Evolutionary conservation across 2,113 vertebrate genomes (phyloP), one percentile per base, ranked within the genome.

Genomic region (Toxostoma redivivum): DNA sequence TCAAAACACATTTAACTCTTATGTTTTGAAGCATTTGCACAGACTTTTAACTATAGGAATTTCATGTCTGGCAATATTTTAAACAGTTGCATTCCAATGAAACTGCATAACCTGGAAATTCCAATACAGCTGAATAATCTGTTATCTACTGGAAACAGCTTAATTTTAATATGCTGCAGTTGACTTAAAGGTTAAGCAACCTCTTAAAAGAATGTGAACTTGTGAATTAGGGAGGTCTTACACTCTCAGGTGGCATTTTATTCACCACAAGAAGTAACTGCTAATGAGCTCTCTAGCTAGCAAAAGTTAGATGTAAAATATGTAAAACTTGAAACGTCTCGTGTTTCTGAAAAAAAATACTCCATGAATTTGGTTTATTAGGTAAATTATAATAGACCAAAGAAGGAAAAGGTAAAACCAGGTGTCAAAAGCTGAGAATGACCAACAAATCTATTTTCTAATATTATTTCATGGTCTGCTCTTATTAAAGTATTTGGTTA

Each of bases 161-260:
- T 93, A 90, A 90, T 95, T 60, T 96, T 98, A 96, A 96, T 95
- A 90, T 78, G 91, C 81, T 95, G 42, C 90, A 93, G 96, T 95
- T 96, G 72, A 97, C 82, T 96, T 96, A 94, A 96, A 97, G 90
- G 83, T 97, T 97, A 96, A 97, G 94, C 91, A 87, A 98, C 94
- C 84, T 97, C 91, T 96, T 96, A 97, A 84, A 98, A 97, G 94
- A 95, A 96, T 96, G 90, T 87, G 88, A 98, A 97, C 91, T 89
- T 95, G 66, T 94, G 96, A 97, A 96, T 92, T 93, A 86, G 88
- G 69, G 86, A 94, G 71, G 92, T 97, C 81, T 92, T 71, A 61
- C 69, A 84, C 64, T 97, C 92, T 97, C 94, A 90, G 56, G 87
- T 96, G 95, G 62, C 88, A 97, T 95, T 97, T 97, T 95, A 95